A percentile compares a stretch with the other conserved stretches of the same genome.
Conservation (phyloP, 2,797 vertebrate genomes). For the Danio kyathit region DNA sequence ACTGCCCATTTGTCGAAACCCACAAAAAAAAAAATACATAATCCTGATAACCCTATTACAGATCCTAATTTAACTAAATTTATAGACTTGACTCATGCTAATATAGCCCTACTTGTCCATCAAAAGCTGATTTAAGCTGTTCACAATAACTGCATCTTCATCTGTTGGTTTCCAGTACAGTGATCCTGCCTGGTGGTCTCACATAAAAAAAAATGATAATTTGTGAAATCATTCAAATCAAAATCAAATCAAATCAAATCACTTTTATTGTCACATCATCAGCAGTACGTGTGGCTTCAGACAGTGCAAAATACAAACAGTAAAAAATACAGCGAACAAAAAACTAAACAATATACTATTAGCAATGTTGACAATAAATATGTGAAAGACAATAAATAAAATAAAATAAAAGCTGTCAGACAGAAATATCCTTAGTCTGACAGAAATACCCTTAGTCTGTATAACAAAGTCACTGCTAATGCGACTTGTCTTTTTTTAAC, state of each 20-base stretch:
- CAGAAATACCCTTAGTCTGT: neutral
- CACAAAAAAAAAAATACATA: neutral
- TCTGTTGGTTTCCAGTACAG: neutral
- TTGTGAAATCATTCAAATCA: slow-evolving; percentile 7
- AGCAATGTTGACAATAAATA: too few species aligned
- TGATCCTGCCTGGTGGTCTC: neutral
- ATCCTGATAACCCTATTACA: neutral
- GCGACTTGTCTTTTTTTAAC: slow-evolving; percentile 4
- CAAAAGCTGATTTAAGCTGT: neutral
- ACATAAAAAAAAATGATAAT: neutral
- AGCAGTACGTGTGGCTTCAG: too few species aligned
- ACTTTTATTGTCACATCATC: too few species aligned
- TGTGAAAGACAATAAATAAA: too few species aligned
- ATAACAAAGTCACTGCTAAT: neutral
- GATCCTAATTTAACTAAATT: neutral
- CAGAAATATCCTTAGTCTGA: too few species aligned
- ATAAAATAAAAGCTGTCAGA: too few species aligned
- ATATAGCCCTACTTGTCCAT: neutral
- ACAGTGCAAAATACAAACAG: too few species aligned
- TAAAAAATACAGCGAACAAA: too few species aligned
- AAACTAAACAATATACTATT: too few species aligned
- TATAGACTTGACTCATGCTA: neutral
- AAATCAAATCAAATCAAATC: too few species aligned
- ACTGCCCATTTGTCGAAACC: neutral
- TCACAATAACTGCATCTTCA: neutral